A percentile compares a stretch with the other conserved stretches of the same genome.
phyloP scores from a whole-genome alignment of 2,113 vertebrate genomes.

The Triplophysa rosa region DNA sequence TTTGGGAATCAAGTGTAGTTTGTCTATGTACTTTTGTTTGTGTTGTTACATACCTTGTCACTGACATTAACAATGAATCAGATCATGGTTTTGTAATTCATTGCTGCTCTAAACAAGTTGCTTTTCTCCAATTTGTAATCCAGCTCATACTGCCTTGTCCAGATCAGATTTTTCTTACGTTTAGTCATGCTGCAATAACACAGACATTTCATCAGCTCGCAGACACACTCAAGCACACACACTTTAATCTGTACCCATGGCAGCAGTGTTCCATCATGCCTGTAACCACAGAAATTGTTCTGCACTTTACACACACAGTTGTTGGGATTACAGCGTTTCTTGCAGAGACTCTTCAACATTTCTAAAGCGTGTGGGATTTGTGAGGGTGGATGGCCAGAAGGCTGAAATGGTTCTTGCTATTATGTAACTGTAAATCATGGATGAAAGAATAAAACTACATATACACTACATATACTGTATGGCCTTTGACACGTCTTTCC shows the following conservation, averaged over 20 bases:
- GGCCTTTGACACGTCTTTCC: background rate
- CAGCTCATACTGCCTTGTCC: background rate
- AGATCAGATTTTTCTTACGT: slow-evolving; percentile 12
- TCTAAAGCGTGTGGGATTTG: slow-evolving; percentile 7
- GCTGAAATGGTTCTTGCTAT: slow-evolving; percentile 10
- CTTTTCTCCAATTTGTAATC: background rate
- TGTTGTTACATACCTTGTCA: background rate
- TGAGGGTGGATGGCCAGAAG: slow-evolving; percentile 15
- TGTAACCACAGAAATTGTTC: background rate
- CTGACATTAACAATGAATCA: slow-evolving; percentile 1
- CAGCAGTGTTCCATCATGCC: background rate
- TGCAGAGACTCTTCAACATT: slow-evolving; percentile 5
- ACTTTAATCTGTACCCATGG: slow-evolving; percentile 11
- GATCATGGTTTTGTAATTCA: background rate
- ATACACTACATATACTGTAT: background rate
- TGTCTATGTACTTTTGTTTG: background rate
- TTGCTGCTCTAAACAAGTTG: slow-evolving; percentile 5
- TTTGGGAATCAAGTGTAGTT: background rate
- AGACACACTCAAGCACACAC: background rate
- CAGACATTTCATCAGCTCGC: slow-evolving; percentile 13
- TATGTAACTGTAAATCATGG: slow-evolving; percentile 10
- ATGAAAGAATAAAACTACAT: background rate
- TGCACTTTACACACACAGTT: slow-evolving; percentile 12
- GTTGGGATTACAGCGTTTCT: slow-evolving; percentile 21
- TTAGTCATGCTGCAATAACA: slow-evolving; percentile 32